Evolutionary conservation across 1,140 invertebrate species (phyloP), one percentile per base, ranked within the genome.

Genomic region (Papilio machaon): DNA sequence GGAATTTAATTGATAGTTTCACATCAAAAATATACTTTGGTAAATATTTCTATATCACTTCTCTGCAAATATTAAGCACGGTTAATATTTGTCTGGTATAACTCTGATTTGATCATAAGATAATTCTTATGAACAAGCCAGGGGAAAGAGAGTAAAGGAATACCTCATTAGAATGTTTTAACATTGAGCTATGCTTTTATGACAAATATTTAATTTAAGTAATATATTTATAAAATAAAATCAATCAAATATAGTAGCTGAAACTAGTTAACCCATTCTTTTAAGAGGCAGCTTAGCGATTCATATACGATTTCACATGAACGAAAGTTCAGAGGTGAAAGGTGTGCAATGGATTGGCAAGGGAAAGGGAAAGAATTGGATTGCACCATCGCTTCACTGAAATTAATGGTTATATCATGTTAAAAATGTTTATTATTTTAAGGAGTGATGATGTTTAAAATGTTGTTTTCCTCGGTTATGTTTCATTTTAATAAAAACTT

Each of bases 221-320:
- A 43, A 6, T 52, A 82, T 67, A 43, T 73, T 17, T 52, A 52
- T 5, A 17, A 52, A 52, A 17, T 17, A 52, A 17, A 49, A 13
- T 15, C 15, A 64, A 64, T 23, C 4, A 30, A 23, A 64, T 7
- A 38, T 15, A 15, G 35, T 38, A 35, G 30, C 30, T 52, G n/a
- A 58, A 43, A 64, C 81, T 78, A 81, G 86, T 89, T 83, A 80
- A 87, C 77, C 84, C 88, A 82, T 87, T 90, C 87, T 85, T 83
- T 73, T 79, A 64, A 74, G 89, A 94, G 93, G 93, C 93, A 94
- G 93, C 93, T 94, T 85, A 92, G 92, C 93, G 92, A 88, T 90
- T 94, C 92, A 81, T 85, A 82, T 81, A 82, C 43, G 92, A 94
- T 93, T 91, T 90, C 92, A 94, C 93, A 79, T 94, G 88, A 94